phyloP scores from a whole-genome alignment of 2,888 invertebrate genomes.

The Stegophylla sp. region DNA sequence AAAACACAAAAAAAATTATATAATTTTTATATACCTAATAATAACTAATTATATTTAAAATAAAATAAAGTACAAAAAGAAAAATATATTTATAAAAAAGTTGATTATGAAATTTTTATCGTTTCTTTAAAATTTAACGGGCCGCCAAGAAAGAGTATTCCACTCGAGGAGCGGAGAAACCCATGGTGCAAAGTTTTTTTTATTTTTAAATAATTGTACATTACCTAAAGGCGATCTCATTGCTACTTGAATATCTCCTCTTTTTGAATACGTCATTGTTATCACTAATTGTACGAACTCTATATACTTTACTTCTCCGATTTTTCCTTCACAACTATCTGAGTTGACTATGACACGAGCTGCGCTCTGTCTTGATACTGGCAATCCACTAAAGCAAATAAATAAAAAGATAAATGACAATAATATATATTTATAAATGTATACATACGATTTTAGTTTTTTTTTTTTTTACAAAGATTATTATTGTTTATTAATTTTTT shows the following conservation, averaged over 20 bases:
- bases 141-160: no score
- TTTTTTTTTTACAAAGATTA: no score
- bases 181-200: no score
- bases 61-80: no score
- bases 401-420: neutral
- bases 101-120: no score
- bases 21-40: no score
- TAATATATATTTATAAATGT: neutral
- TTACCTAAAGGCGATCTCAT: constrained; percentile 80
- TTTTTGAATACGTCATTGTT: constrained; percentile 73
- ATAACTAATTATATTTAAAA: no score
- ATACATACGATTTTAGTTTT: neutral
- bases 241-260: constrained; percentile 79
- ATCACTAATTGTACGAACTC: constrained; percentile 85
- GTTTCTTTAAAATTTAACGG: no score
- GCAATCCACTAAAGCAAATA: neutral
- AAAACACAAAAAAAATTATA: no score
- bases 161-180: no score
- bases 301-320: constrained; percentile 68
- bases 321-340: constrained; percentile 61
- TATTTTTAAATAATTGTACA: neutral
- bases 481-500: no score
- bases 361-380: neutral
- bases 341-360: constrained; percentile 41
- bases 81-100: no score